A percentile compares a stretch with the other conserved stretches of the same genome.
These are phyloP conservation scores for Mergus octosetaceus DNA, from an alignment of 2,797 vertebrate genomes.

Conservation along the genomic window DNA sequence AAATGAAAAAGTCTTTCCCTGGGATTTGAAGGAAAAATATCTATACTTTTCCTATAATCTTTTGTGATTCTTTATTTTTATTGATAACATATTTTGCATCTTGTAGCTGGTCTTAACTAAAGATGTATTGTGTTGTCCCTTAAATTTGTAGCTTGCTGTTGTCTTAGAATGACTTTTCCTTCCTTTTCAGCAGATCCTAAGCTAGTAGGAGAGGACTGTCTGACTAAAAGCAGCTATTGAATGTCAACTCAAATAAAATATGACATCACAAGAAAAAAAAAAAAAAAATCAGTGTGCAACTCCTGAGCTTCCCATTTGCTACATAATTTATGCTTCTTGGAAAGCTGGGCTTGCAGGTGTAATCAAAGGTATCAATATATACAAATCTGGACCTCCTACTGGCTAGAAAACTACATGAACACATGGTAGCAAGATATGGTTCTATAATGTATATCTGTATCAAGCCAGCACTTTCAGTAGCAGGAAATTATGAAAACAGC, in stretches of 20 bases:
- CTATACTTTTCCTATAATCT: neutral
- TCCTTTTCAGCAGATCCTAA: neutral
- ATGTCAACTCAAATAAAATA: constrained; percentile 20
- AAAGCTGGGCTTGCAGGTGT: neutral
- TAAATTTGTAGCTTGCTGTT: neutral
- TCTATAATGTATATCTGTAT: neutral
- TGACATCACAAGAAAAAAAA: neutral
- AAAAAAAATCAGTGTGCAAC: neutral
- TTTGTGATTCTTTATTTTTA: neutral
- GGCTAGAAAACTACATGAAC: neutral
- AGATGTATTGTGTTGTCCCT: neutral
- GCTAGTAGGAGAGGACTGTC: neutral
- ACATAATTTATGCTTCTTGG: constrained; percentile 30
- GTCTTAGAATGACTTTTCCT: neutral
- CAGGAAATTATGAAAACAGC: constrained; percentile 40
- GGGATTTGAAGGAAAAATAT: neutral
- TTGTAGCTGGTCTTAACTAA: neutral
- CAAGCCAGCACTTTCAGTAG: constrained; percentile 13
- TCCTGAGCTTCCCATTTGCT: neutral
- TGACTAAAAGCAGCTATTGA: neutral
- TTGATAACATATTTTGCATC: neutral
- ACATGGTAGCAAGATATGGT: neutral
- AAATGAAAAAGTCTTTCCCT: neutral
- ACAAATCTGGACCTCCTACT: constrained; percentile 4
- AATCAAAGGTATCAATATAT: constrained; percentile 10